These are phyloP conservation scores for Planococcus citri DNA, from an alignment of 1,140 invertebrate species.

Conservation along the genomic window DNA sequence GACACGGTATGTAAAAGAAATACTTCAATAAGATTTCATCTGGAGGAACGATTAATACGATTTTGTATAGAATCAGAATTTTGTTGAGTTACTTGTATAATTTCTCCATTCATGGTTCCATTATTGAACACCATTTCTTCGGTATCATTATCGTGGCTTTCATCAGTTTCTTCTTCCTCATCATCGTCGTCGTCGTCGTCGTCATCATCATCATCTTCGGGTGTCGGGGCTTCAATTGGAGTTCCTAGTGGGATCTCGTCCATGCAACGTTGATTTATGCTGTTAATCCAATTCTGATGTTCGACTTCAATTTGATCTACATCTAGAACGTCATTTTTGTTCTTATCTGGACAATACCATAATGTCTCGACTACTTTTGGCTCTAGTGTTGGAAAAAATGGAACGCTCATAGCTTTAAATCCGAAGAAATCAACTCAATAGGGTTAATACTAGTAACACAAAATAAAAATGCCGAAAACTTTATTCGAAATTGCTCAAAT, in stretches of 20 bases:
- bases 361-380: neutral
- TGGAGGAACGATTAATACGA: constrained; percentile 6
- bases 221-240: neutral
- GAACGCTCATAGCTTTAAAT: neutral
- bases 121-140: constrained; percentile 8
- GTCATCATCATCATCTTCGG: constrained; percentile 9
- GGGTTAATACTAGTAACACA: no score
- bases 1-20: no score
- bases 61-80: constrained; percentile 4
- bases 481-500: no score
- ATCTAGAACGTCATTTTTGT: neutral
- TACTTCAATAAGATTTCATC: neutral
- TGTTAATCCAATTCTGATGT: neutral
- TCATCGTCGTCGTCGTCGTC: constrained; percentile 16
- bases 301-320: neutral
- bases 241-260: neutral
- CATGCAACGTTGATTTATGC: neutral
- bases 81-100: neutral
- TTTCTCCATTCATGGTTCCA: constrained; percentile 1
- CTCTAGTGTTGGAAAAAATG: neutral
- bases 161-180: constrained; percentile 5
- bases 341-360: neutral
- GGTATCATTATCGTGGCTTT: constrained; percentile 11
- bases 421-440: no score
- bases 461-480: no score